These are phyloP conservation scores for Oreotrochilus melanogaster DNA, from an alignment of 2,113 vertebrate genomes.

Conservation along the genomic window DNA sequence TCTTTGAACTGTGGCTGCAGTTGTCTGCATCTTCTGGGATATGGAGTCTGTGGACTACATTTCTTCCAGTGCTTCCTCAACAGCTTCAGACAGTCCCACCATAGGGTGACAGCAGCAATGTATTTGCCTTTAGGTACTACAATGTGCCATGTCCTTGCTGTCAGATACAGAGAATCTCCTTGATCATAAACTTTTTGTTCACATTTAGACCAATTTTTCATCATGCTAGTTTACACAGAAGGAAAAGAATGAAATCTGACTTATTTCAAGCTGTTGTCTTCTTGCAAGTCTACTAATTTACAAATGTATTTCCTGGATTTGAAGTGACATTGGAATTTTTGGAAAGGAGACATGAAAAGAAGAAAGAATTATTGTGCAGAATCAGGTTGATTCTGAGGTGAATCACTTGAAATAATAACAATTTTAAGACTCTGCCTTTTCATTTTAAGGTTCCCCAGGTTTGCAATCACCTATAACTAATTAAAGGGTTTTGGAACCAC, in stretches of 20 bases:
- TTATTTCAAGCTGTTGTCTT: neutral
- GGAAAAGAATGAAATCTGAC: neutral
- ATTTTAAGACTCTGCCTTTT: neutral
- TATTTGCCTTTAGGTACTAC: neutral
- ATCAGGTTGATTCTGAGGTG: neutral
- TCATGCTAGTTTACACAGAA: neutral
- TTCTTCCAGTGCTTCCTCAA: neutral
- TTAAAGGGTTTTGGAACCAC: neutral
- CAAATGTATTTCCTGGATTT: neutral
- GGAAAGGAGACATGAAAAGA: neutral
- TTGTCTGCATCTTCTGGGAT: neutral
- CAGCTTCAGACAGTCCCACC: neutral
- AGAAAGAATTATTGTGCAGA: neutral
- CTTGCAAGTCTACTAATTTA: neutral
- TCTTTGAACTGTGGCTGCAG: neutral
- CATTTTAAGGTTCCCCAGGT: neutral
- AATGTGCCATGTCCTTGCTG: neutral
- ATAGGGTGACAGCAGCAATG: accelerated
- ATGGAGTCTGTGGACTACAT: accelerated
- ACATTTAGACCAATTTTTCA: neutral
- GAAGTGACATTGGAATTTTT: neutral
- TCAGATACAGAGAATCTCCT: neutral
- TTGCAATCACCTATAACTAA: neutral
- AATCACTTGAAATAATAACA: neutral
- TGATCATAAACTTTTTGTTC: neutral